Evolutionary conservation across 1,140 invertebrate species (phyloP), one percentile per base, ranked within the genome.

Genomic region (Papilio glaucus): DNA sequence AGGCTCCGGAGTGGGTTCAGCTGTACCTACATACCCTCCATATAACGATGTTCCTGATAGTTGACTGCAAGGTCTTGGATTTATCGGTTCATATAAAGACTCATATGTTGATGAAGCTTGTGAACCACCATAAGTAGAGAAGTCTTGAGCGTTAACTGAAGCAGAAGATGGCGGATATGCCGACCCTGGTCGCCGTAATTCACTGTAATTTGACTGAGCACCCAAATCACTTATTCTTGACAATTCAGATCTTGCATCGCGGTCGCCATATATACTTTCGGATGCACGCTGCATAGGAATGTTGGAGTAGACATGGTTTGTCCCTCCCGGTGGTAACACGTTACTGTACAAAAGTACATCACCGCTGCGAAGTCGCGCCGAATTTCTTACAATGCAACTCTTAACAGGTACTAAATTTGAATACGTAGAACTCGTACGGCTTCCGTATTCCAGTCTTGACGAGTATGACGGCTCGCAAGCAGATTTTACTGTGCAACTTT

Each of bases 71-170:
- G 97, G 96, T 70, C 97, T 94, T 1, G 97, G 97, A 90, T 97
- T 97, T 57, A 98, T 98, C 0, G 98, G 97, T 82, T 98, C 97
- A 90, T 98, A 98, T 81, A 98, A 96, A 6, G 97, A 98, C 85
- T 98, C 98, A 87, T 98, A 98, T 0, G 96, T 97, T 7, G 97
- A 97, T 49, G 91, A 91, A 18, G 95, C 95, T 90, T 97, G 94
- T 1, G 90, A 93, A 37, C 89, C 88, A 26, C 95, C 95, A 81
- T 96, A 96, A n/a, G 95, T 95, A 41, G 95, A 95, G 82, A 95
- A 95, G 74, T 94, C 94, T 76, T 94, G 93, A 26, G 91, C 90
- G 61, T 89, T 92, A 3, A 91, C 87, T 24, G 91, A 91, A 10
- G 93, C 94, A 7, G 90, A 93, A 4, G 93, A 93, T 4, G 90